Evolutionary conservation across 2,888 invertebrate species (phyloP).

Genomic region (Tetrapedia diversipes): DNA sequence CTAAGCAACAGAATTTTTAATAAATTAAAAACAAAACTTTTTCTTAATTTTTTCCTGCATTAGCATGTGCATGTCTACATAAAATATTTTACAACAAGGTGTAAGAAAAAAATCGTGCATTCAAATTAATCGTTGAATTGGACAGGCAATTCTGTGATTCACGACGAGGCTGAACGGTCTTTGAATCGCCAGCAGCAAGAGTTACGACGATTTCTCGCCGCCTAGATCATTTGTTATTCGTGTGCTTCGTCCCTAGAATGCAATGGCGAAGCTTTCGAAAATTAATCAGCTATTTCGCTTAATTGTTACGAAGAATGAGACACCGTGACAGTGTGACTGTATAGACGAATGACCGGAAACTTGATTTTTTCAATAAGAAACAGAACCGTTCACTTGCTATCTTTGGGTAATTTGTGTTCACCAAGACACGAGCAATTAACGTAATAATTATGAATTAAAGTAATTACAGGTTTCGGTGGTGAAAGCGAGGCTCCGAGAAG

Average conservation of each 20-base stretch:
- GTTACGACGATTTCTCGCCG: neutral
- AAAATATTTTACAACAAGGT: too few relatives aligned
- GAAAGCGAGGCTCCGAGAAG: neutral
- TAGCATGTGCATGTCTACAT: too few relatives aligned
- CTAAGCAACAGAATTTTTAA: too few relatives aligned
- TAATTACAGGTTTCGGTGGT: neutral
- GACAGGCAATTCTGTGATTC: neutral
- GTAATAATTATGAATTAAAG: neutral
- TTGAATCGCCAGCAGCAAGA: neutral
- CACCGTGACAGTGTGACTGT: neutral
- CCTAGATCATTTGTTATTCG: neutral
- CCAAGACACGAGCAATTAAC: neutral
- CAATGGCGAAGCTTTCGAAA: too few relatives aligned
- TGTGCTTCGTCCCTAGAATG: neutral
- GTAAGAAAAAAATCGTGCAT: too few relatives aligned
- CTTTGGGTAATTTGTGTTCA: neutral
- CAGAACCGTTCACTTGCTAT: neutral
- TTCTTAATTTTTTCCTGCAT: too few relatives aligned
- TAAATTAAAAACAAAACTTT: too few relatives aligned
- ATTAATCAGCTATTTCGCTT: too few relatives aligned
- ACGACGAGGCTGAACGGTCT: neutral
- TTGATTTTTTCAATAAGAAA: neutral
- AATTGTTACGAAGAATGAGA: too few relatives aligned
- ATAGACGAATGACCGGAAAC: neutral
- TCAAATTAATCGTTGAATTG: constrained; percentile 19